Conservation (phyloP, 2,113 vertebrate genomes). For the Stigmatopora nigra region DNA sequence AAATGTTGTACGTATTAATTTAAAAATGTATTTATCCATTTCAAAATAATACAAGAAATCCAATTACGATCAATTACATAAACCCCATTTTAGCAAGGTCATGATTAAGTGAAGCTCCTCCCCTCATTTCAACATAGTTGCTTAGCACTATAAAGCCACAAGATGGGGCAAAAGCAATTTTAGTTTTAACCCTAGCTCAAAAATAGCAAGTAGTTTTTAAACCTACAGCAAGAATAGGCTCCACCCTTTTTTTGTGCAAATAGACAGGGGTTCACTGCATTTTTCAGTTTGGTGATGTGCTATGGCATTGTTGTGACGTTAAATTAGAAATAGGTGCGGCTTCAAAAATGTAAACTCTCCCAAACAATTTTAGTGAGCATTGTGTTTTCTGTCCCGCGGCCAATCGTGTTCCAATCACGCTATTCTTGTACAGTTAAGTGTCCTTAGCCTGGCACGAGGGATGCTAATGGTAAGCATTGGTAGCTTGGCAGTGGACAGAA, state of each 20-base stretch:
- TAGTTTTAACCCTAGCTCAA: not conserved
- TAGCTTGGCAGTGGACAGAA: constrained; percentile 58
- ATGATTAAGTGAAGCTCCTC: not conserved
- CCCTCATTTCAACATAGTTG: not conserved
- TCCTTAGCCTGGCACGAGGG: constrained; percentile 26
- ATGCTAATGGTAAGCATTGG: constrained; percentile 26
- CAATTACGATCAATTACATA: no score
- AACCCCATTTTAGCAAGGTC: not conserved
- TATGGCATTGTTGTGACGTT: not conserved
- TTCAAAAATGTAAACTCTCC: constrained; percentile 53
- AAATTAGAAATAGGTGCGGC: not conserved
- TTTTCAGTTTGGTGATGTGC: not conserved
- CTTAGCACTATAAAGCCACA: not conserved
- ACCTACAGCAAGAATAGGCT: not conserved
- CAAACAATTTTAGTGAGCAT: constrained; percentile 16
- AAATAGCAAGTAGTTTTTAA: not conserved
- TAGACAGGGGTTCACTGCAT: not conserved
- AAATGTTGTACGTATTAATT: no score
- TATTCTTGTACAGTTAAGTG: not conserved
- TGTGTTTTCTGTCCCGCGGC: constrained; percentile 12
- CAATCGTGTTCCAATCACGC: constrained; percentile 5
- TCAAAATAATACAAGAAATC: no score
- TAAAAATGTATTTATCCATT: no score
- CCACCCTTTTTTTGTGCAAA: constrained; percentile 1
- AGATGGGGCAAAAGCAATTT: not conserved